phyloP scores from a whole-genome alignment of 2,113 vertebrate genomes.

The Osmerus eperlanus region DNA sequence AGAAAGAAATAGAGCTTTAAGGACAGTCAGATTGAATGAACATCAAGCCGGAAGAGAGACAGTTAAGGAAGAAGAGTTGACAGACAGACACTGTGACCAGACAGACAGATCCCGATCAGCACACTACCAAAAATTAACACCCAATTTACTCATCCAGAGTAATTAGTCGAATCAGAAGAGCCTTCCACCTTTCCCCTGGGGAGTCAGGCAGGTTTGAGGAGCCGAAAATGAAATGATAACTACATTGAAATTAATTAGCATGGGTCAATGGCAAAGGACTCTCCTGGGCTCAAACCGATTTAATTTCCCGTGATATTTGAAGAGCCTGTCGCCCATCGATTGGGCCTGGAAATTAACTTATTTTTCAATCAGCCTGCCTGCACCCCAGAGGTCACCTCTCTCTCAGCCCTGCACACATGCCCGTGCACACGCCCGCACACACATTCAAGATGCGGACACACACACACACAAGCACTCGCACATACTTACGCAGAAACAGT shows the following conservation, averaged over 20 bases:
- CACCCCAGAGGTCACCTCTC: constrained; percentile 87
- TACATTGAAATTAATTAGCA: constrained; percentile 89
- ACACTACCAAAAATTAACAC: constrained; percentile 84
- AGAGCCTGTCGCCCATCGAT: constrained; percentile 94
- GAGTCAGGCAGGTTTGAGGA: constrained; percentile 42
- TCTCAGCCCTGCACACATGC: constrained; percentile 64
- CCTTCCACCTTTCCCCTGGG: constrained; percentile 62
- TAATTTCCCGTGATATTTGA: constrained; percentile 99
- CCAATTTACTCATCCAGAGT: constrained; percentile 82
- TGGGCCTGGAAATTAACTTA: constrained; percentile 98
- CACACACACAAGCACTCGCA: constrained; percentile 29
- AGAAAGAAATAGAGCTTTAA: too few species aligned
- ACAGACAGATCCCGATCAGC: constrained; percentile 46
- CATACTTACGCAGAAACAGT: not conserved
- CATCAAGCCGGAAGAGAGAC: not conserved
- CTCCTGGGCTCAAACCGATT: constrained; percentile 67
- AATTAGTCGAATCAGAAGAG: constrained; percentile 95
- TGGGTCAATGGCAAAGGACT: constrained; percentile 76
- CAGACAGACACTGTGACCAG: constrained; percentile 27
- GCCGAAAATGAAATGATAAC: constrained; percentile 73
- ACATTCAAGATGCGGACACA: constrained; percentile 4
- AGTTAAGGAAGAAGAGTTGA: not conserved
- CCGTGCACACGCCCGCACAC: constrained; percentile 16
- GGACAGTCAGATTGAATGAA: too few species aligned
- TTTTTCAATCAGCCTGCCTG: constrained; percentile 97